A percentile compares a stretch with the other conserved stretches of the same genome.
phyloP scores from a whole-genome alignment of 2,113 vertebrate genomes.

The Balaenoptera acutorostrata region DNA sequence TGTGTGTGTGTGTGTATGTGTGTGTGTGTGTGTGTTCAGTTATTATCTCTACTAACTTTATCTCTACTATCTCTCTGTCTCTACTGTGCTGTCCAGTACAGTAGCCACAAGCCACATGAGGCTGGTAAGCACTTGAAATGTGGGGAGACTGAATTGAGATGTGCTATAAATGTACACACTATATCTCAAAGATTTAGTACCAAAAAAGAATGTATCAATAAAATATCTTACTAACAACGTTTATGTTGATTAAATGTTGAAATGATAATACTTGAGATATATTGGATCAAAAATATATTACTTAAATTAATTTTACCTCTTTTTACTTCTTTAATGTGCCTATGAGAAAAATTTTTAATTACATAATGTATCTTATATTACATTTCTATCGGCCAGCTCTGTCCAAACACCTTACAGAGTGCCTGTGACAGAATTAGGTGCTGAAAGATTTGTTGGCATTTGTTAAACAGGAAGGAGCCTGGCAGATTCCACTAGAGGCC shows the following conservation, averaged over 20 bases:
- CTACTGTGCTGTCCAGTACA: not conserved
- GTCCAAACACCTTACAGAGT: not conserved
- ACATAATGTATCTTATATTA: not conserved
- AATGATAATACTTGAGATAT: not conserved
- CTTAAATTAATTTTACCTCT: not conserved
- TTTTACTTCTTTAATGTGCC: not conserved
- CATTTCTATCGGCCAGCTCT: not conserved
- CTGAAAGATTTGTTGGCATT: not conserved
- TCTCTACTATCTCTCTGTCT: not conserved
- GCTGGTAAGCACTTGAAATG: not conserved
- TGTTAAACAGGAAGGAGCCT: not conserved
- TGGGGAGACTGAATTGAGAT: not conserved
- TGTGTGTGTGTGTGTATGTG: not conserved
- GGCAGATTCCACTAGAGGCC: constrained; percentile 54
- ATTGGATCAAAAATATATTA: not conserved
- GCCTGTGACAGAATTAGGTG: not conserved
- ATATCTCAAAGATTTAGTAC: not conserved
- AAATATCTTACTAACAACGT: constrained; percentile 18
- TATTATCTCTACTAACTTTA: not conserved
- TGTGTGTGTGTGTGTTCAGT: not conserved
- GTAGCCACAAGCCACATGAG: not conserved
- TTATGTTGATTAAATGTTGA: not conserved
- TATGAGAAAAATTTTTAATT: not conserved
- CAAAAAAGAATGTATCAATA: not conserved
- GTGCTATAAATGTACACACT: not conserved